These are phyloP conservation scores for Lasioglossum figueresi DNA, from an alignment of 2,888 invertebrate species.

Conservation along the genomic window DNA sequence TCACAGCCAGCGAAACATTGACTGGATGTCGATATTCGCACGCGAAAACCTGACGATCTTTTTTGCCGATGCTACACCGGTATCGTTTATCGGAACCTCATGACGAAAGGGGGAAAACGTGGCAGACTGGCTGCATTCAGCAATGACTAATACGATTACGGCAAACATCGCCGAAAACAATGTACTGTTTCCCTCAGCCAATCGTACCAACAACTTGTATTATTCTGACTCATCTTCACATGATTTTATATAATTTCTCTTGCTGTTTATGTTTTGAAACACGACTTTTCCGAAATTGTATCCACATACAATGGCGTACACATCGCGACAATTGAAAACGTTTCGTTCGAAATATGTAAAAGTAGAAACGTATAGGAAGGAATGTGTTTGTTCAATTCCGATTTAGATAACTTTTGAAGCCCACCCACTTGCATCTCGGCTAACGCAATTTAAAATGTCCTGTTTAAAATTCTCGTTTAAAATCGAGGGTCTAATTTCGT, in stretches of 20 bases:
- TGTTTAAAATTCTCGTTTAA: not conserved
- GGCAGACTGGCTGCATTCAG: not conserved
- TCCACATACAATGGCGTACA: not conserved
- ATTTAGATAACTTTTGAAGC: not conserved
- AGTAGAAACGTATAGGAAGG: not conserved
- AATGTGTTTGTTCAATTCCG: not conserved
- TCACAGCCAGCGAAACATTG: conserved; percentile 14
- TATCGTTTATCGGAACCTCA: conserved; percentile 15
- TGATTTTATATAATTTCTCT: not conserved
- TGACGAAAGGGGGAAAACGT: conserved; percentile 21
- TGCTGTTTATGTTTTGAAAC: not conserved
- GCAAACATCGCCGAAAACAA: conserved; percentile 9
- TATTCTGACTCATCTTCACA: not conserved
- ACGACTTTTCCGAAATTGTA: not conserved
- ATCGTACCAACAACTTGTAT: not conserved
- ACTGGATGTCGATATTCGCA: conserved; percentile 32
- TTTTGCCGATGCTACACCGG: not conserved
- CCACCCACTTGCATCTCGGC: not conserved
- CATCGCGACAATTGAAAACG: not conserved
- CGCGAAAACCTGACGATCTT: not conserved
- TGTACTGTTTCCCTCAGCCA: not conserved
- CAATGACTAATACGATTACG: conserved; percentile 34
- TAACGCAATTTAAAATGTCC: conserved; percentile 29
- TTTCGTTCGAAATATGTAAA: not conserved
- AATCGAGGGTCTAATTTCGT: conserved; percentile 33